Conservation (phyloP, 2,113 vertebrate species). For the Sceloporus tristichus region DNA sequence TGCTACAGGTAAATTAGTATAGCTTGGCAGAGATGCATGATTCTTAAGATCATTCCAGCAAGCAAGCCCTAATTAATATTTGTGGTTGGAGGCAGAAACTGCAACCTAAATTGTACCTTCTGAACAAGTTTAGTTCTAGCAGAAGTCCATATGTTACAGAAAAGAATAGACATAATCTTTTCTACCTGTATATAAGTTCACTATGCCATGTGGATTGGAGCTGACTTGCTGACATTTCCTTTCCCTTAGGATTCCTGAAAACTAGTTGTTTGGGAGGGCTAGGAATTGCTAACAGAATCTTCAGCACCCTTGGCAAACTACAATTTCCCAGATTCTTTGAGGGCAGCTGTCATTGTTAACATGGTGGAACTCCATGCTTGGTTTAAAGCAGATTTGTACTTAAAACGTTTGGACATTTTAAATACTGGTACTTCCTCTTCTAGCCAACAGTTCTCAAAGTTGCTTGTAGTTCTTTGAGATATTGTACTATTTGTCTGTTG, state of each 20-base stretch:
- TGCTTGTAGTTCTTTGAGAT: too few relatives aligned
- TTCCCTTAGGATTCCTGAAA: neutral
- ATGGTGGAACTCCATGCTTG: too few relatives aligned
- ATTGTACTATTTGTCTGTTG: too few relatives aligned
- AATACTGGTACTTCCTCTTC: too few relatives aligned
- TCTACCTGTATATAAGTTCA: too few relatives aligned
- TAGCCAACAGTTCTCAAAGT: too few relatives aligned
- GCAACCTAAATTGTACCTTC: neutral
- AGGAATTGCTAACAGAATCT: neutral
- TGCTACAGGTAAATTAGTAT: slow-evolving; percentile 80
- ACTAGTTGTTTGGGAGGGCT: neutral
- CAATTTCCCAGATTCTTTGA: neutral
- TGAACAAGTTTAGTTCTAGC: neutral
- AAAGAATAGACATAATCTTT: neutral
- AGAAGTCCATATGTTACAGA: neutral
- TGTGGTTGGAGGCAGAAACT: rapidly evolving
- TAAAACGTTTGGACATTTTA: too few relatives aligned
- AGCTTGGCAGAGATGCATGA: neutral
- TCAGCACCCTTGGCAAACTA: neutral
- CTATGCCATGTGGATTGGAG: neutral
- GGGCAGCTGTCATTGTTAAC: too few relatives aligned
- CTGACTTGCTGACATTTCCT: neutral
- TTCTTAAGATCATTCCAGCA: slow-evolving; percentile 12
- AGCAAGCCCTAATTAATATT: neutral
- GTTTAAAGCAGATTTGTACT: too few relatives aligned